Conservation (phyloP, 2,113 vertebrate species). For the Megaptera novaeangliae region DNA sequence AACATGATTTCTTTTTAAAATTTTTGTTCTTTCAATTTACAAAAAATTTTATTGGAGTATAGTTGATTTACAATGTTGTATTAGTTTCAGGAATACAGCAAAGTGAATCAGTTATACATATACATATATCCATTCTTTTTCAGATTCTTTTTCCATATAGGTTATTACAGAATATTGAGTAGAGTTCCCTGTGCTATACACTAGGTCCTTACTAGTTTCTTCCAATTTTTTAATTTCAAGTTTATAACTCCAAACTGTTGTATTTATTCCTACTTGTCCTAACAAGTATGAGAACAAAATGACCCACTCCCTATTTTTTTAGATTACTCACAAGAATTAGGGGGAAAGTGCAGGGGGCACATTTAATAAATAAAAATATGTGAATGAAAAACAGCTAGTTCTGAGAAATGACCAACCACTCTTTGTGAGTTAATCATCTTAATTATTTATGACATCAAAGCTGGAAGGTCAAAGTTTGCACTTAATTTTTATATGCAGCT, state of each 20-base stretch:
- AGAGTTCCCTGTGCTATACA: background rate
- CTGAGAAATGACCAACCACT: background rate
- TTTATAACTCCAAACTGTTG: background rate
- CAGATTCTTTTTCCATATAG: background rate
- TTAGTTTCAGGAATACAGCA: background rate
- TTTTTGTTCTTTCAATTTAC: background rate
- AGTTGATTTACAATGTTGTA: background rate
- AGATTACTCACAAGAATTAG: background rate
- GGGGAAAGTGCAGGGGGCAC: background rate
- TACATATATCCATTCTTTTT: background rate
- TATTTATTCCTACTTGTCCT: background rate
- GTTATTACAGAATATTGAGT: background rate
- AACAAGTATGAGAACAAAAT: background rate
- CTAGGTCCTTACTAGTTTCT: background rate
- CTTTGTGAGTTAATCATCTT: conserved; percentile 30
- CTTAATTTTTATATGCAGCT: conserved; percentile 4
- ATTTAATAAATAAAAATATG: conserved; percentile 18
- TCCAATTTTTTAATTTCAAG: background rate
- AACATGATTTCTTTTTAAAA: background rate
- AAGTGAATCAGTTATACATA: background rate
- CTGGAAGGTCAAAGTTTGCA: background rate
- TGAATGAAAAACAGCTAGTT: background rate
- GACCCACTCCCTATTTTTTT: background rate
- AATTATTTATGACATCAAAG: conserved; percentile 1
- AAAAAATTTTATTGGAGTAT: background rate